These are phyloP conservation scores for Gryllus bimaculatus DNA, from an alignment of 1,140 invertebrate genomes.

Conservation along the genomic window DNA sequence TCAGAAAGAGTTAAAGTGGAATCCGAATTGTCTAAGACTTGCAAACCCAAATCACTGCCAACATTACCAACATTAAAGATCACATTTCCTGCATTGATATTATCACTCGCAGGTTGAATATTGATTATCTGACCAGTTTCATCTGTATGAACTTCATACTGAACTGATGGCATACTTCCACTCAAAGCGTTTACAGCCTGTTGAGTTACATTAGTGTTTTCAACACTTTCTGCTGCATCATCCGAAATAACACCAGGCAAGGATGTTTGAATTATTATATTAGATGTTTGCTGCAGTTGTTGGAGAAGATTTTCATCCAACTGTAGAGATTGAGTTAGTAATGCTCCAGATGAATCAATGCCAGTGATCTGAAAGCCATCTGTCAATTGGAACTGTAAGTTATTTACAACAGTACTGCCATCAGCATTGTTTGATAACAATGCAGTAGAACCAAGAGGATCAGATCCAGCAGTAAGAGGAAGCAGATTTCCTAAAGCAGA, in stretches of 20 bases:
- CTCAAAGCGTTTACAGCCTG: neutral
- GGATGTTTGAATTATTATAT: conserved; percentile 12
- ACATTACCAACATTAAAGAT: neutral
- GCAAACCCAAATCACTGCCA: neutral
- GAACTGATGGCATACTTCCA: conserved; percentile 1
- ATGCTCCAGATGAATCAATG: neutral
- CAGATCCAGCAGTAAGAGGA: neutral
- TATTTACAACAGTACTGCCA: neutral
- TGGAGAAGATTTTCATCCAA: conserved; percentile 15
- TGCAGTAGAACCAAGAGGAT: neutral
- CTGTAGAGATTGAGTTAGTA: conserved; percentile 10
- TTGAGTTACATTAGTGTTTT: neutral
- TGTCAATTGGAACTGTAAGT: conserved; percentile 15
- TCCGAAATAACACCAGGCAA: neutral
- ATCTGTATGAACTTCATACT: conserved; percentile 13
- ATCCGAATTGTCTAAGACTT: neutral
- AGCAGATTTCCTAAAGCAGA: neutral
- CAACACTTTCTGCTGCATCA: neutral
- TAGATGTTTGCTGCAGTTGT: conserved; percentile 12
- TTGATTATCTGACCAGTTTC: conserved; percentile 11
- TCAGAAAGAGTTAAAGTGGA: conserved; percentile 7
- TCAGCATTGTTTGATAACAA: conserved; percentile 7
- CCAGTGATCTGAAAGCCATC: conserved; percentile 14
- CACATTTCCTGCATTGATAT: neutral
- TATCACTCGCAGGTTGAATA: neutral